Evolutionary conservation across 2,888 invertebrate species (phyloP), one percentile per base, ranked within the genome.

Genomic region (Meteorus colon): DNA sequence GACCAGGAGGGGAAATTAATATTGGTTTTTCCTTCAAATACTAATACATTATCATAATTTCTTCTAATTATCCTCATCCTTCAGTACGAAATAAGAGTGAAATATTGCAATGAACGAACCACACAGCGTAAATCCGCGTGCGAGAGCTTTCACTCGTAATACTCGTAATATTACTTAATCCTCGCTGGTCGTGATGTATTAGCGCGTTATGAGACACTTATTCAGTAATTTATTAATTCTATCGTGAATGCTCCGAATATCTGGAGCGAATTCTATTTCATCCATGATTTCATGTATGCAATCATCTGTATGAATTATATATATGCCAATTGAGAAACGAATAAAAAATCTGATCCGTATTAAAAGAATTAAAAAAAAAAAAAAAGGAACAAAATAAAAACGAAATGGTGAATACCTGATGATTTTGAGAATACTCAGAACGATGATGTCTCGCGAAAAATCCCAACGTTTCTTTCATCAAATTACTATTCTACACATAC

Each of bases 1-100:
- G 82, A 87, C 86, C 88, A 88, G 88, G 86, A 89, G 89, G 89
- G 85, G 89, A 89, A 89, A 88, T 84, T 89, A 89, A 89, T 89
- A 89, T 87, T 86, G 78, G 62, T 73, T 73, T 19, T 76, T 68
- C 19, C 62, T 41, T 45, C 45, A 72, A 24, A n/a, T 37, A 10
- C 16, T 67, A 51, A 4, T 4, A 19, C 12, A 65, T 10, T n/a
- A 41, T 41, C 19, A 41, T 16, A 31, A 27, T 70, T 51, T n/a
- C 19, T 29, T 29, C 29, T 68, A 70, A 70, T 70, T 70, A 70
- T 55, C 5, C n/a, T 34, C 14, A 70, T 70, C 69, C 69, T 59
- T 16, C n/a, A 34, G 59, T 34, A 55, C 34, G 45, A 73, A 66
- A 59, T 66, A 41, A 24, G 55, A 55, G 48, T 71, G 51, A 60